Evolutionary conservation across 1,140 invertebrate genomes (phyloP), one percentile per base, ranked within the genome.

Genomic region (Nephotettix cincticeps): DNA sequence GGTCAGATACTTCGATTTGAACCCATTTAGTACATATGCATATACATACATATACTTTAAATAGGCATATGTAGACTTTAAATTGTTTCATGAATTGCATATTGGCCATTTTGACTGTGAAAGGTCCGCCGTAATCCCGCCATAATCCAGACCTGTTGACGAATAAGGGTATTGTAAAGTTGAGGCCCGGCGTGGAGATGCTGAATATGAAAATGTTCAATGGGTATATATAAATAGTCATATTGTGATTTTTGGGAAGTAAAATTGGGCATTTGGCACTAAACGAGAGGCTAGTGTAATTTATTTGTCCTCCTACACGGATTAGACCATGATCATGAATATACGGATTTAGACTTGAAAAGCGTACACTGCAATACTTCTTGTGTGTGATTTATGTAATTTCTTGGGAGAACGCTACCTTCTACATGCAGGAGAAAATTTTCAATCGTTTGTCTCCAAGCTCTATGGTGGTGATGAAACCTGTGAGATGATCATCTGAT

Each of bases 111-210:
- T n/a, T n/a, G n/a, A n/a, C n/a, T n/a, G n/a, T n/a, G 19, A n/a
- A 54, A 14, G 19, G 13, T 54, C 23, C 23, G 23, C 13, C 23
- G 23, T 54, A 21, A n/a, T 21, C 23, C 75, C 1, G 63, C 69
- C 3, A 76, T 1, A 13, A 76, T 72, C 76, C 78, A 78, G 45
- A 72, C 76, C 23, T 36, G 30, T 30, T 64, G 23, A 11, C 76
- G 68, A 45, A 78, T 30, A 21, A 64, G 40, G n/a, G 40, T 11
- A 11, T 43, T 9, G 40, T 11, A n/a, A 43, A 43, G 40, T 43
- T 43, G 40, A 43, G 40, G 40, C n/a, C 40, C 40, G n/a, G 40
- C 40, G n/a, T 43, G 40, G n/a, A 43, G 40, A n/a, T 43, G n/a
- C 40, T 43, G 40, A 43, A 43, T n/a, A 43, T 43, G 40, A 43